phyloP scores from a whole-genome alignment of 1,140 invertebrate genomes.

The Platorchestia sp. region DNA sequence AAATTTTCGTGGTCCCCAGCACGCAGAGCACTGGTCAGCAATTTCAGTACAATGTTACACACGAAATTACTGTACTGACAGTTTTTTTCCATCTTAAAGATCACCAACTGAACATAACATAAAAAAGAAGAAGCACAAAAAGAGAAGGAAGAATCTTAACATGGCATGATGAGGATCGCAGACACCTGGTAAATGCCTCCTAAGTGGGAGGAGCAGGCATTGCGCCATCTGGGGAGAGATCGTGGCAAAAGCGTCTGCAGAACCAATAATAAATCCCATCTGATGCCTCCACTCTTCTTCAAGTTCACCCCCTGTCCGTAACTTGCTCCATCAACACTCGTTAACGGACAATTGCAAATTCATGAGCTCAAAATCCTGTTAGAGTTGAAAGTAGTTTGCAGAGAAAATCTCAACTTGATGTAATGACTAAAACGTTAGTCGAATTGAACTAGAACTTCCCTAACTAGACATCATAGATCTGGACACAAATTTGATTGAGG shows the following conservation, averaged over 20 bases:
- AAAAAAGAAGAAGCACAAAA: neutral
- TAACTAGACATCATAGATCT: no score
- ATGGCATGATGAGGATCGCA: neutral
- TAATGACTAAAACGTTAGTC: no score
- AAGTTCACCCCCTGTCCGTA: neutral
- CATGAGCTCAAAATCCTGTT: no score
- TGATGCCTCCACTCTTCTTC: neutral
- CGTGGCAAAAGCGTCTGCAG: neutral
- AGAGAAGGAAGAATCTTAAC: neutral
- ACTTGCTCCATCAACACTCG: no score
- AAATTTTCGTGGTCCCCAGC: neutral
- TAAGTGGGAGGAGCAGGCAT: neutral
- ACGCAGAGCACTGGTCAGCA: neutral
- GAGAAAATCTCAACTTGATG: no score
- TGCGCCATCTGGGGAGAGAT: neutral
- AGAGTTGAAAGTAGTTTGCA: no score
- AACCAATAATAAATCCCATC: neutral
- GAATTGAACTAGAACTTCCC: no score
- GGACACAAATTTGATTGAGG: no score
- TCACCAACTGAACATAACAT: neutral
- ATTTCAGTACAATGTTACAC: neutral
- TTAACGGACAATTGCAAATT: no score
- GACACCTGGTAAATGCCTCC: neutral
- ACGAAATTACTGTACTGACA: neutral
- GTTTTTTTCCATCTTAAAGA: neutral